Percentiles rank a stretch among this genome's conserved stretches.
phyloP scores from a whole-genome alignment of 2,888 invertebrate genomes.

The Polydrusus cervinus region DNA sequence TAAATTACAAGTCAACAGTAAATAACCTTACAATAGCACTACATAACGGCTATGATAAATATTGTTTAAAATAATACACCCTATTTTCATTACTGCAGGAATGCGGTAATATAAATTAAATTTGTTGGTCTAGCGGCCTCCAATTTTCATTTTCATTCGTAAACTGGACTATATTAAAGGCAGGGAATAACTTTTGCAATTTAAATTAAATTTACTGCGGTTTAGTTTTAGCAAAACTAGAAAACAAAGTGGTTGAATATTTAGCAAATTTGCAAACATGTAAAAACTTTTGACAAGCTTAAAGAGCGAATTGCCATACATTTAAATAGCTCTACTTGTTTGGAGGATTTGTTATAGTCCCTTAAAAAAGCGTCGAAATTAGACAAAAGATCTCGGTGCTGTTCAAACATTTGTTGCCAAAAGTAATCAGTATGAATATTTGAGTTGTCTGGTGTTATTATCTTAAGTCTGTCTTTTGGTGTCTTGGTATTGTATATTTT shows the following conservation, averaged over 20 bases:
- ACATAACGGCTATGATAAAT: neutral
- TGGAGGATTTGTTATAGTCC: too few species aligned
- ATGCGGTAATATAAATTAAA: constrained; percentile 16
- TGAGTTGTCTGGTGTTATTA: too few species aligned
- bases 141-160: constrained; percentile 7
- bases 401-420: too few species aligned
- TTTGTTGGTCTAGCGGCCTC: constrained; percentile 16
- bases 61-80: constrained; percentile 1
- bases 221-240: neutral
- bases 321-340: too few species aligned
- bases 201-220: constrained; percentile 27
- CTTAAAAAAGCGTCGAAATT: too few species aligned
- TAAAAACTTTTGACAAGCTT: neutral
- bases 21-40: neutral
- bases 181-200: constrained; percentile 27
- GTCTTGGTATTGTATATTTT: too few species aligned
- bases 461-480: too few species aligned
- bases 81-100: neutral
- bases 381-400: too few species aligned
- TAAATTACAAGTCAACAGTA: too few species aligned
- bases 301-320: neutral
- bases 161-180: constrained; percentile 11
- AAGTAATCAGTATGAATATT: too few species aligned
- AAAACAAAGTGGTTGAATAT: constrained; percentile 3
- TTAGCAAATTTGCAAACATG: neutral